Conservation (phyloP, 53 echinoderm and acorn worm species). For the Echinarachnius parma region DNA sequence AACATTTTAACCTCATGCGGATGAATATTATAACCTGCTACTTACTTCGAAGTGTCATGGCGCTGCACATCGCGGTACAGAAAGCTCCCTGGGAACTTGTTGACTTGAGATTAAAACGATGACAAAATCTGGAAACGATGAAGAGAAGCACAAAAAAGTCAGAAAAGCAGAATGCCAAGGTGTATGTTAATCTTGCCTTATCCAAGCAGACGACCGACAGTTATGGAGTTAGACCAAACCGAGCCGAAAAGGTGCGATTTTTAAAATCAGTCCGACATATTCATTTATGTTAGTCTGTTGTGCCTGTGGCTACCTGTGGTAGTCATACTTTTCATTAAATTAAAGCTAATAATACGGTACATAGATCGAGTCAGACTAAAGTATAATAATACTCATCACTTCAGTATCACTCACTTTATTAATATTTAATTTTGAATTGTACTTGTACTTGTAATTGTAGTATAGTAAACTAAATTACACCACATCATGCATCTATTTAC, state of each 20-base stretch:
- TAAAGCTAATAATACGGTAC: too few species aligned
- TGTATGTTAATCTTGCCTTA: constrained; percentile 21
- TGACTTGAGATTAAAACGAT: neutral
- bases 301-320: neutral
- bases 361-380: too few species aligned
- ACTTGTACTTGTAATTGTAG: too few species aligned
- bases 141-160: neutral
- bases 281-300: neutral
- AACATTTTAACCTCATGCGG: neutral
- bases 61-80: too few species aligned
- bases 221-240: constrained; percentile 25
- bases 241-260: constrained; percentile 23
- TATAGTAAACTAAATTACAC: too few species aligned
- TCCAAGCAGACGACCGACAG: neutral
- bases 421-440: too few species aligned
- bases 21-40: too few species aligned
- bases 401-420: too few species aligned
- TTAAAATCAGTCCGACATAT: neutral
- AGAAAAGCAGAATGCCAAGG: neutral
- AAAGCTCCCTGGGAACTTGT: neutral
- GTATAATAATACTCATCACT: too few species aligned
- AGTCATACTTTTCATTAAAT: too few species aligned
- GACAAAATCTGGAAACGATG: constrained; percentile 6
- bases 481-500: too few species aligned
- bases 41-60: neutral